Percentiles rank a stretch among this genome's conserved stretches.
phyloP scores from a whole-genome alignment of 1,140 invertebrate species.

The Caenorhabditis latens region DNA sequence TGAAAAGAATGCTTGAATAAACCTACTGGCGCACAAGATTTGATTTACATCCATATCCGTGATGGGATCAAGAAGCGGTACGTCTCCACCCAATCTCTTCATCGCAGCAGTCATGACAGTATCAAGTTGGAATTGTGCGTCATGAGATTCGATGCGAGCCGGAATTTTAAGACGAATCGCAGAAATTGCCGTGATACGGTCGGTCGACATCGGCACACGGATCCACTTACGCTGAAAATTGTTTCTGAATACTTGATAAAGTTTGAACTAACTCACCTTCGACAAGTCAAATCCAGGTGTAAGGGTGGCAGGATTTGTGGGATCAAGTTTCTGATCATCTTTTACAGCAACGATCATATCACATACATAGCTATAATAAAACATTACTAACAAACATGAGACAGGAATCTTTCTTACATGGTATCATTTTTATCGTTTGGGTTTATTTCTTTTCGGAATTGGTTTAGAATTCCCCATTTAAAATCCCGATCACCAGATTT shows the following conservation, averaged over 20 bases:
- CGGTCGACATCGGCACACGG: slow-evolving; percentile 83
- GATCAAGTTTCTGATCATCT: not conserved
- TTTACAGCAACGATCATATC: slow-evolving; percentile 30
- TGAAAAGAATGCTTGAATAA: not conserved
- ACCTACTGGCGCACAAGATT: slow-evolving; percentile 79
- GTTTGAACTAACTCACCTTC: not conserved
- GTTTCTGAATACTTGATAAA: too few species aligned
- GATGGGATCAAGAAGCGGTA: slow-evolving; percentile 91
- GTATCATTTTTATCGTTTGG: slow-evolving; percentile 75
- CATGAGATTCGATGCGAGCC: slow-evolving; percentile 87
- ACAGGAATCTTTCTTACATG: not conserved
- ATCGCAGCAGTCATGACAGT: slow-evolving; percentile 74
- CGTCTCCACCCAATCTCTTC: slow-evolving; percentile 87
- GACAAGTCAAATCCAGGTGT: slow-evolving; percentile 9
- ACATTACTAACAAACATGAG: not conserved
- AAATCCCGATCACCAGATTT: slow-evolving; percentile 89
- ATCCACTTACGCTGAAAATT: slow-evolving; percentile 54
- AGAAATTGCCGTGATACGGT: slow-evolving; percentile 75
- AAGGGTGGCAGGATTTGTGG: slow-evolving; percentile 3
- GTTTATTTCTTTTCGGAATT: slow-evolving; percentile 84
- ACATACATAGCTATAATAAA: slow-evolving; percentile 20
- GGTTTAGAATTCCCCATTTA: slow-evolving; percentile 95
- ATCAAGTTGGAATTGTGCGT: slow-evolving; percentile 80
- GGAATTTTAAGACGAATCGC: slow-evolving; percentile 90
- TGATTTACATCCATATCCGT: slow-evolving; percentile 96